Base-by-base conservation (phyloP, 1,140 invertebrate species). In the Drosophila sucinea region DNA sequence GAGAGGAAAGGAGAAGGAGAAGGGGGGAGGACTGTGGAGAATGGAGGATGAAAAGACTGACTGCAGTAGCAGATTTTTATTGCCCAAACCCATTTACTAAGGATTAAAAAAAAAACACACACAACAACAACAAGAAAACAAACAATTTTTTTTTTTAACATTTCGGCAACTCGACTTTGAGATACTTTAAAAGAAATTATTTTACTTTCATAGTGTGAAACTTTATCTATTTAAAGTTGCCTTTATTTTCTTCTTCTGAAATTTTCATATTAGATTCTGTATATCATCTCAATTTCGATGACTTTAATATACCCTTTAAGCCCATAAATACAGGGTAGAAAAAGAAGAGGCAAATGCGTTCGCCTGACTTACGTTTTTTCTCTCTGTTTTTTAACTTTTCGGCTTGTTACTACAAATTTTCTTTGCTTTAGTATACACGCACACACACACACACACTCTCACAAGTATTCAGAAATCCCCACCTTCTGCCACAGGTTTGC, bases 71-170 rank as follows among this genome's bases (percentile, higher is more conserved):
- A 51, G 44, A 40, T 57, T 71, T 62, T 76, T 76, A 76, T 66
- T 58, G 64, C 67, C 51, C 33, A 32, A 58, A 38, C 47, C 61
- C 79, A 69, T 60, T 81, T 81, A 62, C 35, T 4, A 33, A n/a
- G 10, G 33, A 25, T 11, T 32, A 2, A 55, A 29, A 25, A 27
- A 54, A 58, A 33, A 58, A 58, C 10, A 38, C 8, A 38, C 0
- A 11, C 10, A 38, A 38, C 2, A n/a, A 38, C 0, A 38, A 38
- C 4, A 38, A 1, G 0, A 58, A 58, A 35, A 1, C 3, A 0
- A 57, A 23, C 57, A 57, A 38, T 27, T 41, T 55, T 30, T 27
- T 41, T 55, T 30, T 73, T 30, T 4, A 51, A 25, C 6, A 51
- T 27, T 8, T 51, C 2, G 3, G 3, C 23, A 4, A 10, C 1